These are phyloP conservation scores for Callocephalon fimbriatum DNA, from an alignment of 2,113 vertebrate genomes.

Conservation along the genomic window DNA sequence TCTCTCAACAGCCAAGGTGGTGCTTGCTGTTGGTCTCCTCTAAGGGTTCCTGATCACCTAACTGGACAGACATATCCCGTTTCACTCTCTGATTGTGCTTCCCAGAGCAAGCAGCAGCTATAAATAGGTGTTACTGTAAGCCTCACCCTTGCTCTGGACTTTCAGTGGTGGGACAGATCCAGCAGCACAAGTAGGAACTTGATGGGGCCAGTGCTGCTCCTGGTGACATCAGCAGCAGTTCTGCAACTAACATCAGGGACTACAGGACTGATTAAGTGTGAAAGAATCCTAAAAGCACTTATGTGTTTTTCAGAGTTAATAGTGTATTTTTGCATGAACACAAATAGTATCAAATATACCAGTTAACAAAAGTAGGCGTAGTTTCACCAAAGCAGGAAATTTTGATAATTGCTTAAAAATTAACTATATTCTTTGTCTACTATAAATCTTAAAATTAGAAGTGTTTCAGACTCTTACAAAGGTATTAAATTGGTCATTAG, in stretches of 20 bases:
- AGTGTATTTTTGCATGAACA: neutral
- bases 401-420: neutral
- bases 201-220: neutral
- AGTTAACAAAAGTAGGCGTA: neutral
- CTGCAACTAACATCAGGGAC: neutral
- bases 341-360: neutral
- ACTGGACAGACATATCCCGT: neutral
- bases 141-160: neutral
- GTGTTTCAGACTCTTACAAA: neutral
- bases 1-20: fast-evolving
- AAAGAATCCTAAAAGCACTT: neutral
- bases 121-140: neutral
- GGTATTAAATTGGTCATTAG: neutral
- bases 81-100: neutral
- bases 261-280: neutral
- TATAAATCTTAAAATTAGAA: neutral
- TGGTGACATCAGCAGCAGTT: fast-evolving
- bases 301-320: neutral
- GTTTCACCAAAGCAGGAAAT: neutral
- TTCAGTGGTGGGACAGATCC: neutral
- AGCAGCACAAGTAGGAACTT: neutral
- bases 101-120: neutral
- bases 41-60: neutral
- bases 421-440: neutral
- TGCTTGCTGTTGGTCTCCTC: neutral